Evolutionary conservation across 1,140 invertebrate species (phyloP), one percentile per base, ranked within the genome.

Genomic region (Carposina sasakii): DNA sequence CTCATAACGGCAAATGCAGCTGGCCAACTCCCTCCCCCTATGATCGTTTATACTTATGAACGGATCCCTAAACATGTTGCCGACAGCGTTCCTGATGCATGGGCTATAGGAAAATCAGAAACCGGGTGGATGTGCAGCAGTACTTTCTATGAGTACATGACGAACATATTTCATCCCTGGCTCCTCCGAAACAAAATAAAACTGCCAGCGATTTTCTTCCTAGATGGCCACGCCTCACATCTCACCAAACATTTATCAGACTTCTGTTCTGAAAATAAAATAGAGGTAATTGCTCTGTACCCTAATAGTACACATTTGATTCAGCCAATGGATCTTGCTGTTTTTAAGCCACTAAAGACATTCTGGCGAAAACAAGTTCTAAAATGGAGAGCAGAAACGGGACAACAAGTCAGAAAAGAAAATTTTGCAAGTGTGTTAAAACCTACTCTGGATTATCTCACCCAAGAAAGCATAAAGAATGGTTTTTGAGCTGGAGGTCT

Each of bases 281-380:
- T 85, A 19, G 43, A 68, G 20, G 46, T 81, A 17, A 39, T 81
- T 12, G 58, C 65, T 2, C 50, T 85, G 6, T 68, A 60, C 30
- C 78, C 76, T 1, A 85, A 85, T 57, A 52, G 68, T 8, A 81
- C 71, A 5, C 71, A 81, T 44, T 66, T 82, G 16, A 34, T 77
- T 3, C 76, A 85, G 57, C 81, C 78, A 13, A 30, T 65, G 16
- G 78, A 85, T 57, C 72, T 81, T 5, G 44, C 63, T 6, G 50
- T 74, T 16, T 76, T 76, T 49, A 36, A 42, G 23, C 63, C 71
- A 17, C 36, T 64, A 3, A 76, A 28, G 12, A 12, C 6, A 28
- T 6, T 6, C 12, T 28, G 24, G 24, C 6, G 12, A 12, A 6
- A 28, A 28, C 6, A 6, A 6, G 24, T 28, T 6, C 24, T 6